Evolutionary conservation across 2,113 vertebrate genomes (phyloP).

Genomic region (Callionymus lyra): DNA sequence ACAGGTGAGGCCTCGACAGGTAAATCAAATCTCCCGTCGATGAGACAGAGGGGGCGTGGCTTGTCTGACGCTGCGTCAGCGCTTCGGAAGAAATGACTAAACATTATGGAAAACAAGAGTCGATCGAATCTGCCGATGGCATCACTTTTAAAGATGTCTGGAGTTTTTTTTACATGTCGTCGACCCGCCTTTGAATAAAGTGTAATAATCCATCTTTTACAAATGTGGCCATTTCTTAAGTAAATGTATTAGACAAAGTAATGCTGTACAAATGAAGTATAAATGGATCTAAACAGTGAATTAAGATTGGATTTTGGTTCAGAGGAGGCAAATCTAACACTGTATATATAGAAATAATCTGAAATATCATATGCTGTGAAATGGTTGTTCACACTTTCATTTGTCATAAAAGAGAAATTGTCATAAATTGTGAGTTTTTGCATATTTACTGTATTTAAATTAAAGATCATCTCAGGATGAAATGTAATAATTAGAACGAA

Average conservation of each 20-base stretch:
- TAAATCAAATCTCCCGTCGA: slow-evolving; percentile 6
- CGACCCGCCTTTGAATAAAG: too few relatives aligned
- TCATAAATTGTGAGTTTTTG: neutral
- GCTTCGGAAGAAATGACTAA: slow-evolving; percentile 9
- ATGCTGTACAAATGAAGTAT: neutral
- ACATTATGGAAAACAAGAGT: slow-evolving; percentile 11
- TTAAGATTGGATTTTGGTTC: neutral
- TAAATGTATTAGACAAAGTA: neutral
- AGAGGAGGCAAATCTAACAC: neutral
- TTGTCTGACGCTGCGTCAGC: slow-evolving; percentile 10
- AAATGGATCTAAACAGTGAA: too few relatives aligned
- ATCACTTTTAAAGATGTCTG: slow-evolving; percentile 1
- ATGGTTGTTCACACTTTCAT: neutral
- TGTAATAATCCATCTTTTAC: too few relatives aligned
- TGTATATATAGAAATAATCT: neutral
- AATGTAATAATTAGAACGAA: too few relatives aligned
- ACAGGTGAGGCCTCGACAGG: slow-evolving; percentile 29
- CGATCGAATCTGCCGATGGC: slow-evolving; percentile 1
- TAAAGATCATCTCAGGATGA: too few relatives aligned
- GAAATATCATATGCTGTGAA: neutral
- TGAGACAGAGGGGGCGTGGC: slow-evolving; percentile 22
- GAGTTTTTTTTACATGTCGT: neutral
- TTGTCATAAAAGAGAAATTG: neutral
- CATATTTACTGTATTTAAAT: neutral
- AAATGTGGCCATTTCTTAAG: neutral